Percentiles rank a stretch among this genome's conserved stretches.
These are phyloP conservation scores for Esperia sulphurella DNA, from an alignment of 2,888 invertebrate species.

Conservation along the genomic window DNA sequence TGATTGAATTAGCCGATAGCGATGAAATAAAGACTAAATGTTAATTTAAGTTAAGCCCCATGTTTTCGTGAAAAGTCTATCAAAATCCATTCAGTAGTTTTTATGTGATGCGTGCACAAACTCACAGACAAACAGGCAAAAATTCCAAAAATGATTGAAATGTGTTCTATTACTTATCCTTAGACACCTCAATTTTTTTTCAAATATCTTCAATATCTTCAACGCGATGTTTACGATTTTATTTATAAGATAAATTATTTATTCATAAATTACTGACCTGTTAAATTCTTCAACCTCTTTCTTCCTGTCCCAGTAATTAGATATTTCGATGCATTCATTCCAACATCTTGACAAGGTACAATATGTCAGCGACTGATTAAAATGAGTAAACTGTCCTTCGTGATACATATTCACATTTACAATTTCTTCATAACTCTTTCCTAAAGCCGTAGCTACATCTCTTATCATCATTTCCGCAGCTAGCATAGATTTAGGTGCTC, in stretches of 20 bases:
- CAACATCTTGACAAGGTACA: slow-evolving; percentile 88
- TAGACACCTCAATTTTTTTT: too few species aligned
- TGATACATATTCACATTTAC: slow-evolving; percentile 86
- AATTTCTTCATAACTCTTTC: slow-evolving; percentile 82
- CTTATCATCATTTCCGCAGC: slow-evolving; percentile 88
- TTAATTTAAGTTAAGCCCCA: too few species aligned
- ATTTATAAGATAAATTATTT: background rate
- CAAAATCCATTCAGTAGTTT: too few species aligned
- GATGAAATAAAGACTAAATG: too few species aligned
- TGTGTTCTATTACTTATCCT: too few species aligned
- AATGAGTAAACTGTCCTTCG: slow-evolving; percentile 89
- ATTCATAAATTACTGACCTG: slow-evolving; percentile 54
- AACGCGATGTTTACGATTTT: too few species aligned
- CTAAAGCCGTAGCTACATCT: slow-evolving; percentile 84
- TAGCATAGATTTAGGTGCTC: slow-evolving; percentile 94
- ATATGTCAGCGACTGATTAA: slow-evolving; percentile 84
- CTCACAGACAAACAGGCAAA: too few species aligned
- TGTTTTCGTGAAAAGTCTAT: too few species aligned
- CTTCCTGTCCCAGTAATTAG: slow-evolving; percentile 81
- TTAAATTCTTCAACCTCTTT: slow-evolving; percentile 84
- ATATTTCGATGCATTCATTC: slow-evolving; percentile 84
- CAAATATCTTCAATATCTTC: too few species aligned
- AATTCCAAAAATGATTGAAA: too few species aligned
- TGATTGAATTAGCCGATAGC: too few species aligned
- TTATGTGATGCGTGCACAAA: too few species aligned